These are phyloP conservation scores for Myrmecobius fasciatus DNA, from an alignment of 2,113 vertebrate species.

Conservation along the genomic window DNA sequence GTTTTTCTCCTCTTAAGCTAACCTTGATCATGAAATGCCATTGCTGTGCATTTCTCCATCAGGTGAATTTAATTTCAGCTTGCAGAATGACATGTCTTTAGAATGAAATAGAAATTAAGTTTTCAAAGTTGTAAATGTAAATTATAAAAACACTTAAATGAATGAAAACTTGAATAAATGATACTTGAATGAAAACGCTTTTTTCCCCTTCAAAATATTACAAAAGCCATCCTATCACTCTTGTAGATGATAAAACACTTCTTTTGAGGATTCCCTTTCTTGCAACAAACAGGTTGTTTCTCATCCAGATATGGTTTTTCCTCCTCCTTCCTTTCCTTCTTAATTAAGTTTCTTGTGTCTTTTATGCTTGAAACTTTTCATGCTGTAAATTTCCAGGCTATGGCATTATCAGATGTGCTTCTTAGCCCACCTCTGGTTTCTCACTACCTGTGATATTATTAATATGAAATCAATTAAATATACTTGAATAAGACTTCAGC, in stretches of 20 bases:
- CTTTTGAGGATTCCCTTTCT: background rate
- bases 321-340: too few relatives aligned
- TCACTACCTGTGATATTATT: background rate
- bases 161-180: too few relatives aligned
- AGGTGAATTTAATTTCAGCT: background rate
- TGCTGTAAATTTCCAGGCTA: background rate
- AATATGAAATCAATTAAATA: background rate
- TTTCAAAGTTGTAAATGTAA: background rate
- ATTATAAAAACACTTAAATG: background rate
- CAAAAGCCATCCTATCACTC: background rate
- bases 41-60: background rate
- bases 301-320: background rate
- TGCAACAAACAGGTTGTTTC: background rate
- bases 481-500: background rate
- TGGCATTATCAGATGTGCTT: background rate
- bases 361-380: background rate
- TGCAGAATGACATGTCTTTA: background rate
- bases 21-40: background rate
- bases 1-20: background rate
- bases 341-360: background rate
- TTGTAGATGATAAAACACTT: too few relatives aligned
- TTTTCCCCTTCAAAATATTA: background rate
- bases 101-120: background rate
- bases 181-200: background rate
- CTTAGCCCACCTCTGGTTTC: background rate